These are phyloP conservation scores for Eupleurogrammus muticus DNA, from an alignment of 2,797 vertebrate species.

Conservation along the genomic window DNA sequence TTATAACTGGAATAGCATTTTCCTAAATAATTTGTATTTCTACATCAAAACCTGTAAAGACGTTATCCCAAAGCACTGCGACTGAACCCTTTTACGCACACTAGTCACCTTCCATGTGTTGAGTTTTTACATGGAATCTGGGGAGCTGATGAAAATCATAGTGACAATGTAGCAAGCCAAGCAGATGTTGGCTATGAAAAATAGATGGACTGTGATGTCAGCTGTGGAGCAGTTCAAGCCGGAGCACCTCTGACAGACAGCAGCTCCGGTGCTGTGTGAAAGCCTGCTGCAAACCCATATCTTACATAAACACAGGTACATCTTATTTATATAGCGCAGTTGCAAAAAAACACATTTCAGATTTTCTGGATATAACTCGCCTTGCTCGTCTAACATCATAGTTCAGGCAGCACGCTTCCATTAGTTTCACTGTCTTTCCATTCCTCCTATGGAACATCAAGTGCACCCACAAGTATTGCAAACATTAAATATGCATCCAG, in stretches of 20 bases:
- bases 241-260: slow-evolving; percentile 74
- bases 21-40: slow-evolving; percentile 6
- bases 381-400: slow-evolving; percentile 28
- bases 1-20: background rate
- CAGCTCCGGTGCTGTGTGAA: slow-evolving; percentile 49
- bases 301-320: slow-evolving; percentile 53
- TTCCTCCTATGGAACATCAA: slow-evolving; percentile 51
- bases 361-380: slow-evolving; percentile 33
- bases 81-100: slow-evolving; percentile 42
- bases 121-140: slow-evolving; percentile 69
- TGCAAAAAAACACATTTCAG: slow-evolving; percentile 36
- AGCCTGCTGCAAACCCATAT: slow-evolving; percentile 24
- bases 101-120: slow-evolving; percentile 71
- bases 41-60: slow-evolving; percentile 41
- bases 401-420: slow-evolving; percentile 37
- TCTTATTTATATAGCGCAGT: slow-evolving; percentile 24
- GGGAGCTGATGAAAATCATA: slow-evolving; percentile 74
- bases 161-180: slow-evolving; percentile 82
- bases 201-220: slow-evolving; percentile 84
- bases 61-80: slow-evolving; percentile 25
- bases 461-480: slow-evolving; percentile 55
- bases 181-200: slow-evolving; percentile 86
- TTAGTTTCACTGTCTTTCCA: slow-evolving; percentile 50
- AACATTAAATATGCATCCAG: slow-evolving; percentile 65
- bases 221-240: slow-evolving; percentile 73